A percentile compares a stretch with the other conserved stretches of the same genome.
Evolutionary conservation across 1,140 invertebrate genomes (phyloP).

Genomic region (Bicyclus anynana): DNA sequence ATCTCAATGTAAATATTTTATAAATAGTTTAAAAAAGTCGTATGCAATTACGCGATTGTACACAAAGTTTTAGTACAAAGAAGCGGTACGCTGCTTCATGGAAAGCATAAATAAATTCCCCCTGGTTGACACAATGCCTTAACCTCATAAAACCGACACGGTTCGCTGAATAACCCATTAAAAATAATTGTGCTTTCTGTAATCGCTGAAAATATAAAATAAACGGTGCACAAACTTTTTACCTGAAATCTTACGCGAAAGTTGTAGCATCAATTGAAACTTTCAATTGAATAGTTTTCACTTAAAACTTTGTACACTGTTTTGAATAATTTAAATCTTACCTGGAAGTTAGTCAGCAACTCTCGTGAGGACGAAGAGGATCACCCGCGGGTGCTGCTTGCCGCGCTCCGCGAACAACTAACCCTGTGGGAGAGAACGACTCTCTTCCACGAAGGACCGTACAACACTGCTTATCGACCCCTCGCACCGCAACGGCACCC

Average conservation of each 20-base stretch:
- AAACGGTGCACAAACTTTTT: background rate
- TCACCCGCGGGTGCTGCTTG: conserved; percentile 7
- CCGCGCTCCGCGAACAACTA: conserved; percentile 18
- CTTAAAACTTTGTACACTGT: conserved; percentile 7
- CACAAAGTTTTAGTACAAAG: conserved; percentile 27
- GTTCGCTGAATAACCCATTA: conserved; percentile 5
- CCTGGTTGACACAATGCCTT: conserved; percentile 14
- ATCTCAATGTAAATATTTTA: too few species aligned
- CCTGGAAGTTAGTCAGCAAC: conserved; percentile 8
- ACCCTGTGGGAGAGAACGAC: conserved; percentile 17
- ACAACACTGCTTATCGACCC: conserved; percentile 62
- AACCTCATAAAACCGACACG: conserved; percentile 1
- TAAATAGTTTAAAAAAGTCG: too few species aligned
- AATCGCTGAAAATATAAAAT: background rate
- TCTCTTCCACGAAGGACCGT: conserved; percentile 28
- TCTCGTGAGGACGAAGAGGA: conserved; percentile 3
- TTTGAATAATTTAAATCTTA: conserved; percentile 16
- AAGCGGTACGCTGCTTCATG: conserved; percentile 17
- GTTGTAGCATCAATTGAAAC: conserved; percentile 1
- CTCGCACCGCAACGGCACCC: conserved; percentile 35
- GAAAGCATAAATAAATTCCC: conserved; percentile 16
- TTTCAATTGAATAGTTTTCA: conserved; percentile 4
- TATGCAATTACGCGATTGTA: conserved; percentile 7
- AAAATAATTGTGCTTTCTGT: background rate
- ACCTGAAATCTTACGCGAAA: background rate